Conservation (phyloP, 30 jellyfish, hydroid and myxozoan genomes). For the Rhopilema esculentum region DNA sequence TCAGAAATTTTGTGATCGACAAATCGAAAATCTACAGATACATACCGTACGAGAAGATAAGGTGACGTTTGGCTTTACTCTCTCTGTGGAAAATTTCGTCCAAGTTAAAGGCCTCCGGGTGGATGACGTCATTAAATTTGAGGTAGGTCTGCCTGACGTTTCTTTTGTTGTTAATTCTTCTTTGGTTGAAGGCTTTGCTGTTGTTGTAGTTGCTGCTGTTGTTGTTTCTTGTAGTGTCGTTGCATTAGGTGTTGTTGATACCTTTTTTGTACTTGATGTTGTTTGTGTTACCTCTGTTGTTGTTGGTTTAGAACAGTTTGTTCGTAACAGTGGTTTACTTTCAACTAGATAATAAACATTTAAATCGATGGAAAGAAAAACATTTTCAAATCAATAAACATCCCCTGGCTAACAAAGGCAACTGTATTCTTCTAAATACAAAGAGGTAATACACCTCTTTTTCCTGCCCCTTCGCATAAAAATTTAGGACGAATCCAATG, state of each 20-base stretch:
- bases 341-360: not conserved
- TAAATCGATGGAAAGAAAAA: no score
- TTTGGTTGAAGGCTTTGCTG: not conserved
- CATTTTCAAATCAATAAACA: not conserved
- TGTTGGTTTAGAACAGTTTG: slow-evolving; percentile 8
- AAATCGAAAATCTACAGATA: no score
- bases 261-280: not conserved
- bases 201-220: slow-evolving; percentile 6
- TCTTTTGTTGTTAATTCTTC: not conserved
- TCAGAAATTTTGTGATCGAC: no score
- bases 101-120: no score
- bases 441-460: no score
- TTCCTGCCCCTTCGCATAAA: no score
- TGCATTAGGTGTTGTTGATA: slow-evolving; percentile 7
- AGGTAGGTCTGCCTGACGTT: not conserved
- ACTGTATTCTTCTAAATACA: not conserved
- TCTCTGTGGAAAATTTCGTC: not conserved
- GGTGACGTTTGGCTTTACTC: not conserved
- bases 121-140: not conserved
- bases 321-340: not conserved
- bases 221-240: not conserved
- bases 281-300: not conserved
- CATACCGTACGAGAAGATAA: no score
- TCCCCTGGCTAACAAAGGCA: not conserved
- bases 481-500: no score